A percentile compares a stretch with the other conserved stretches of the same genome.
Evolutionary conservation across 2,888 invertebrate species (phyloP).

Genomic region (Pilophorus perplexus): DNA sequence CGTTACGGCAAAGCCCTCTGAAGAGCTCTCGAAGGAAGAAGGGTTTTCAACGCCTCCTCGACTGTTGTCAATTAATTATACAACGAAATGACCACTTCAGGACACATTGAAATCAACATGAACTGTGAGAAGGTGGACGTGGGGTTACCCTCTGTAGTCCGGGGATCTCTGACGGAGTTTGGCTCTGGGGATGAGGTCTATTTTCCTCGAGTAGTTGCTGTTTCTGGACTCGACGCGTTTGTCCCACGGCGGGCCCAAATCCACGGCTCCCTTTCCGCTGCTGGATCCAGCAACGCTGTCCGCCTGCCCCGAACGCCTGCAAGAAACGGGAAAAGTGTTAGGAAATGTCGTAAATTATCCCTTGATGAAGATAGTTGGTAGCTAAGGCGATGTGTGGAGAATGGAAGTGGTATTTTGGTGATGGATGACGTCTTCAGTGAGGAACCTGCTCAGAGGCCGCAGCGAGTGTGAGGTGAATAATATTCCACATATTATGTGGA

Average conservation of each 20-base stretch:
- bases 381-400: neutral
- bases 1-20: no score
- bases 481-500: no score
- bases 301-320: neutral
- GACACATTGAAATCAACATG: no score
- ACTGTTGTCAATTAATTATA: no score
- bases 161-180: constrained; percentile 45
- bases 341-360: neutral
- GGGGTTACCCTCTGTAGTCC: constrained; percentile 40
- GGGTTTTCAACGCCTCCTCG: no score
- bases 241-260: constrained; percentile 37
- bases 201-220: constrained; percentile 35
- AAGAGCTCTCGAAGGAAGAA: no score
- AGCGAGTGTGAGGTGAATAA: no score
- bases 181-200: constrained; percentile 47
- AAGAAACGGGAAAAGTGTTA: neutral
- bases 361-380: neutral
- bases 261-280: constrained; percentile 19
- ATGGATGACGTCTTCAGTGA: no score
- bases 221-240: constrained; percentile 30
- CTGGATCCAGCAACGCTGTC: constrained; percentile 16
- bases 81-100: no score
- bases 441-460: no score
- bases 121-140: no score
- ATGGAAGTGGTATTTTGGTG: neutral